phyloP scores from a whole-genome alignment of 2,113 vertebrate species.

The Marmota monax region DNA sequence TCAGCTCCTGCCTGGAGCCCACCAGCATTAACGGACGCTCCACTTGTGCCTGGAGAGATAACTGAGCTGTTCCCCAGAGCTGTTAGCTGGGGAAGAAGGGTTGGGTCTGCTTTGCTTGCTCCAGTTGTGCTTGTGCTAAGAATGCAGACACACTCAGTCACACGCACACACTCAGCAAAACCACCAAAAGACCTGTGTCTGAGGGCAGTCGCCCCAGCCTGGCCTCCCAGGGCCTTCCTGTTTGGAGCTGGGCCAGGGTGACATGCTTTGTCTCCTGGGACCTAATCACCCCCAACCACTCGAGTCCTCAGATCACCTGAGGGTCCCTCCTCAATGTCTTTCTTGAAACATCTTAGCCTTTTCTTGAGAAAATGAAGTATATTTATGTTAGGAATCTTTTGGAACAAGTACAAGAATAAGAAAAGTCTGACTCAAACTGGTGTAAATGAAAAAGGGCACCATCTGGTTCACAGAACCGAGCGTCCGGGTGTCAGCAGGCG shows the following conservation, averaged over 20 bases:
- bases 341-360: not conserved
- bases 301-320: rapidly evolving
- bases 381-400: not conserved
- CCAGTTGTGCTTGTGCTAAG: not conserved
- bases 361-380: not conserved
- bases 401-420: not conserved
- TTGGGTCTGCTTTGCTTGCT: not conserved
- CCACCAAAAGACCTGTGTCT: not conserved
- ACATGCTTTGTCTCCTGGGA: not conserved
- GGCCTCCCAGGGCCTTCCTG: not conserved
- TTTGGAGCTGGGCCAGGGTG: not conserved
- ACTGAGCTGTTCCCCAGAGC: not conserved
- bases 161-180: no score
- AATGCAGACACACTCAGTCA: not conserved
- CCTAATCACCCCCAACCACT: rapidly evolving
- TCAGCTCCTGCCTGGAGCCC: not conserved
- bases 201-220: rapidly evolving
- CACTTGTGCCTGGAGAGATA: not conserved
- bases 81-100: not conserved
- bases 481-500: rapidly evolving
- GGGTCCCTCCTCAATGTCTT: not conserved
- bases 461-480: rapidly evolving
- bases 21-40: not conserved
- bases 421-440: not conserved
- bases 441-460: no score